phyloP scores from a whole-genome alignment of 2,113 vertebrate genomes.

The Atlantisia rogersi region DNA sequence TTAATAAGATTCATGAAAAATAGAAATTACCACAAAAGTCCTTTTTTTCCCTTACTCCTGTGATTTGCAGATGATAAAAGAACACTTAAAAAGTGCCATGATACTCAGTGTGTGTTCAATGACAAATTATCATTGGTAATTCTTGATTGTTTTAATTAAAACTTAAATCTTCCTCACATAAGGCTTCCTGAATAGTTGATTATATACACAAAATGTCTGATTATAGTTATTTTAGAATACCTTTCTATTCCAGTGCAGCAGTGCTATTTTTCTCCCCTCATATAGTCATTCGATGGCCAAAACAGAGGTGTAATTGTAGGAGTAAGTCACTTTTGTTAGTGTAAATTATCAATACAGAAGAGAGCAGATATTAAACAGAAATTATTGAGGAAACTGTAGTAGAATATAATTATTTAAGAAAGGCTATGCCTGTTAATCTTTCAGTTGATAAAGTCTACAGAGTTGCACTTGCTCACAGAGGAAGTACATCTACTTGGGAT shows the following conservation, averaged over 20 bases:
- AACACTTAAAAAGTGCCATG: not conserved
- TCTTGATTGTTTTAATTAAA: not conserved
- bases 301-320: not conserved
- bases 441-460: not conserved
- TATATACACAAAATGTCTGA: not conserved
- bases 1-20: not conserved
- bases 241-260: not conserved
- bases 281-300: not conserved
- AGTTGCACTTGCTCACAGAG: not conserved
- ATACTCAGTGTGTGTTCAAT: not conserved
- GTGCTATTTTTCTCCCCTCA: not conserved
- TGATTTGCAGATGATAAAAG: not conserved
- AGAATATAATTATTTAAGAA: not conserved
- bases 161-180: not conserved
- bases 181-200: not conserved
- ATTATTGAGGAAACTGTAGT: not conserved
- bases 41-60: not conserved
- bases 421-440: not conserved
- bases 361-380: not conserved
- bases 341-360: not conserved
- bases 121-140: not conserved
- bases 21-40: not conserved
- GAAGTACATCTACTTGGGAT: not conserved
- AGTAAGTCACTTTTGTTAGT: not conserved
- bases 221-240: not conserved